These are phyloP conservation scores for Parnassius smintheus DNA, from an alignment of 2,888 invertebrate genomes.

Conservation along the genomic window DNA sequence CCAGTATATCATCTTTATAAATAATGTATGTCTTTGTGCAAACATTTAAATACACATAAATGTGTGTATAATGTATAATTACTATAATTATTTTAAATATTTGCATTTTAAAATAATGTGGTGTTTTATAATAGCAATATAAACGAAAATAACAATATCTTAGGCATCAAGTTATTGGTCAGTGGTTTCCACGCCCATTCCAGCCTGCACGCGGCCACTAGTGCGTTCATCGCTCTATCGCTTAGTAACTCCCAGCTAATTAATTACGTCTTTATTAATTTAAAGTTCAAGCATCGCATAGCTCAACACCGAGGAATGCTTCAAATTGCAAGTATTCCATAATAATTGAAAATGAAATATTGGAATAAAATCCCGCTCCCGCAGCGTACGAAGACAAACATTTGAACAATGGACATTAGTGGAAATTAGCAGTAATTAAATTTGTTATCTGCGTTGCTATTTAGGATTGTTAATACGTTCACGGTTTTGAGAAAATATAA, in stretches of 20 bases:
- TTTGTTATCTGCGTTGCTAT: constrained; percentile 7
- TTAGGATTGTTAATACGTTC: constrained; percentile 10
- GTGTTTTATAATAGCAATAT: no score
- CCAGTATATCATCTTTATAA: no score
- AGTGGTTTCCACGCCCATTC: not conserved
- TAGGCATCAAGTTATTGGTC: no score
- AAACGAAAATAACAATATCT: no score
- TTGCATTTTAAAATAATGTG: no score
- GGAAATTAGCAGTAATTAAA: constrained; percentile 12
- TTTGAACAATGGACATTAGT: constrained; percentile 4
- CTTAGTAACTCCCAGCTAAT: not conserved
- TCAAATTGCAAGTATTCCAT: constrained; percentile 8
- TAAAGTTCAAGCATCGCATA: constrained; percentile 1
- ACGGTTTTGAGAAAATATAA: constrained; percentile 11
- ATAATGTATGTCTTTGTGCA: no score
- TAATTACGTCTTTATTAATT: constrained; percentile 7
- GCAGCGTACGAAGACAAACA: not conserved
- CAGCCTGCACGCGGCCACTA: not conserved
- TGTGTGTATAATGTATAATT: no score
- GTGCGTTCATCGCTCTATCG: not conserved
- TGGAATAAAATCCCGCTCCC: constrained; percentile 5
- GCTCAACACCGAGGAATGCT: constrained; percentile 3
- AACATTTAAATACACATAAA: no score
- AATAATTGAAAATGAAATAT: constrained; percentile 12
- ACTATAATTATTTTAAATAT: no score